phyloP scores from a whole-genome alignment of 2,888 invertebrate genomes.

The Dynastes maya region DNA sequence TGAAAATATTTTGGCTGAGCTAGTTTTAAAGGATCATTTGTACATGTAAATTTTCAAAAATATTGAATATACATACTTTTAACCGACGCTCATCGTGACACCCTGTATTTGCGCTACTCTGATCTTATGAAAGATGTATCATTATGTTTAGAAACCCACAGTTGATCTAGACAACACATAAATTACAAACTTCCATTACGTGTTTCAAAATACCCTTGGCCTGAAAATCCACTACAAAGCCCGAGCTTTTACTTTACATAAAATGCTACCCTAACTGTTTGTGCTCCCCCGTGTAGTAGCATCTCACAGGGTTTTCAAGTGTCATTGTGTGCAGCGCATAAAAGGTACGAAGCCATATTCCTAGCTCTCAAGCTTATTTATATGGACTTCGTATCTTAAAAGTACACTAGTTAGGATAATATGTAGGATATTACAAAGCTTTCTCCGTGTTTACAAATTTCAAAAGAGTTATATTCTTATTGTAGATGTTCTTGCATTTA shows the following conservation, averaged over 20 bases:
- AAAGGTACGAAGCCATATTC: slow-evolving; percentile 3
- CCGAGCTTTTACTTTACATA: background rate
- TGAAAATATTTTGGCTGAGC: too few relatives aligned
- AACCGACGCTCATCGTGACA: too few relatives aligned
- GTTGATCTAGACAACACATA: slow-evolving; percentile 2
- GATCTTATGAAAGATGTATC: too few relatives aligned
- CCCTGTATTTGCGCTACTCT: too few relatives aligned
- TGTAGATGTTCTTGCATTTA: too few relatives aligned
- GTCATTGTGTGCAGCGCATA: background rate
- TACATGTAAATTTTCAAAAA: too few relatives aligned
- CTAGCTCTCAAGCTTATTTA: background rate
- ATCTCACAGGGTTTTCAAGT: slow-evolving; percentile 20
- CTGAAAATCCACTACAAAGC: background rate
- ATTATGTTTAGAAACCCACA: too few relatives aligned
- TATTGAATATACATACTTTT: too few relatives aligned
- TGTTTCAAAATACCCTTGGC: background rate
- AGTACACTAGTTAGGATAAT: background rate
- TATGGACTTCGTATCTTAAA: background rate
- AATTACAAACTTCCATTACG: slow-evolving; percentile 12
- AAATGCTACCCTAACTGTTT: background rate
- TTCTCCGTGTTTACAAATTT: background rate
- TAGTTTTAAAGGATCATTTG: too few relatives aligned
- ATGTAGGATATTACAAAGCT: slow-evolving; percentile 24
- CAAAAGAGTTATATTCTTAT: background rate
- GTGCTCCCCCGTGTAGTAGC: background rate